These are phyloP conservation scores for Ancistrus triradiatus DNA, from an alignment of 2,113 vertebrate genomes.

Conservation along the genomic window DNA sequence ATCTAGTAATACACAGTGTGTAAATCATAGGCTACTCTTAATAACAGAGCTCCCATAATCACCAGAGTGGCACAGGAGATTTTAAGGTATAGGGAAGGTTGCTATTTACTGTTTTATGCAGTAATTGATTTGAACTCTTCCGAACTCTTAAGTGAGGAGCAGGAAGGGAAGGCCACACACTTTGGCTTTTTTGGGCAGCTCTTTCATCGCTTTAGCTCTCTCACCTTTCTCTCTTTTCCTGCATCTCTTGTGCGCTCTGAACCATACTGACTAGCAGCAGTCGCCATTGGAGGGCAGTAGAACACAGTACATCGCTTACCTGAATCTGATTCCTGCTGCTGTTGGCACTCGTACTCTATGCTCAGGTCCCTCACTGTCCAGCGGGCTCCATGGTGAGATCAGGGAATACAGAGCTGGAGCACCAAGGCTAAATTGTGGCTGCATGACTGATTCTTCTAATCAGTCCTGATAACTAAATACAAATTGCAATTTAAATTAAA, in stretches of 20 bases:
- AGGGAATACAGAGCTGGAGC: background rate
- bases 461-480: too few relatives aligned
- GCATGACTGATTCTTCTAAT: background rate
- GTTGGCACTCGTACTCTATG: background rate
- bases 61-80: background rate
- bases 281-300: slow-evolving; percentile 98
- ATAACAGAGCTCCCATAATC: background rate
- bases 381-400: background rate
- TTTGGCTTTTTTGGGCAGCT: too few relatives aligned
- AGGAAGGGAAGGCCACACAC: too few relatives aligned
- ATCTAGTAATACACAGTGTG: background rate
- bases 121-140: too few relatives aligned
- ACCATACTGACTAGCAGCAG: background rate
- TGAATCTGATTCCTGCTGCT: background rate
- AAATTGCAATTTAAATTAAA: background rate
- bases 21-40: background rate
- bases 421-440: background rate
- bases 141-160: too few relatives aligned
- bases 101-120: too few relatives aligned
- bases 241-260: background rate
- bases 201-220: background rate
- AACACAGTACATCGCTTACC: slow-evolving; percentile 88
- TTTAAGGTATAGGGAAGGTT: background rate
- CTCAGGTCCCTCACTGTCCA: slow-evolving; percentile 3
- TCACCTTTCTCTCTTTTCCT: background rate